Percentiles rank a stretch among this genome's conserved stretches.
Evolutionary conservation across 2,113 vertebrate genomes (phyloP).

Genomic region (Cricetomys ansorgei): DNA sequence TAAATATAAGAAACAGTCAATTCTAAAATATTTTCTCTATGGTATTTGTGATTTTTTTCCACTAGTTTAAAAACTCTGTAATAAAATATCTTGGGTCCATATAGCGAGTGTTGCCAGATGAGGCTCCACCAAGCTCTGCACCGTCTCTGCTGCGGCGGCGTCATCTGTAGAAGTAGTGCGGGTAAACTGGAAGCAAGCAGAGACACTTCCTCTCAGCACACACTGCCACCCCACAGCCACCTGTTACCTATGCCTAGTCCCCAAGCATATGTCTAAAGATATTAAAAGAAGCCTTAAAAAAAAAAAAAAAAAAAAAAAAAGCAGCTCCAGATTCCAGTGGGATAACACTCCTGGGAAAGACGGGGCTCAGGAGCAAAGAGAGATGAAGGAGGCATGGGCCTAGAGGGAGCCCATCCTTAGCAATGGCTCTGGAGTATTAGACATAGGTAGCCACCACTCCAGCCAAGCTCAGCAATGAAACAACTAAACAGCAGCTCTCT

Average conservation of each 20-base stretch:
- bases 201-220: not conserved
- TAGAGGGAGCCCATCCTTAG: not conserved
- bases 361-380: not conserved
- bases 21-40: conserved; percentile 94
- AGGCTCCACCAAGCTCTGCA: conserved; percentile 80
- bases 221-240: not conserved
- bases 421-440: not conserved
- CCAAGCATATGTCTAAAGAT: not conserved
- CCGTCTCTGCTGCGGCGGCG: conserved; percentile 77
- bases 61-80: conserved; percentile 92
- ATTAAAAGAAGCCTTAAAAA: not conserved
- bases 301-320: not conserved
- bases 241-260: not conserved
- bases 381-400: not conserved
- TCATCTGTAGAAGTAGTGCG: conserved; percentile 99
- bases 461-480: rapidly evolving
- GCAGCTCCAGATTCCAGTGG: not conserved
- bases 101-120: conserved; percentile 87
- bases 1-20: conserved; percentile 96
- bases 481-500: not conserved
- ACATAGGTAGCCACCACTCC: not conserved
- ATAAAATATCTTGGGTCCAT: conserved; percentile 92
- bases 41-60: conserved; percentile 88
- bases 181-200: conserved; percentile 89
- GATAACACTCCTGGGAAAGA: rapidly evolving